phyloP scores from a whole-genome alignment of 2,797 vertebrate species.

The Molossus alvarezi region DNA sequence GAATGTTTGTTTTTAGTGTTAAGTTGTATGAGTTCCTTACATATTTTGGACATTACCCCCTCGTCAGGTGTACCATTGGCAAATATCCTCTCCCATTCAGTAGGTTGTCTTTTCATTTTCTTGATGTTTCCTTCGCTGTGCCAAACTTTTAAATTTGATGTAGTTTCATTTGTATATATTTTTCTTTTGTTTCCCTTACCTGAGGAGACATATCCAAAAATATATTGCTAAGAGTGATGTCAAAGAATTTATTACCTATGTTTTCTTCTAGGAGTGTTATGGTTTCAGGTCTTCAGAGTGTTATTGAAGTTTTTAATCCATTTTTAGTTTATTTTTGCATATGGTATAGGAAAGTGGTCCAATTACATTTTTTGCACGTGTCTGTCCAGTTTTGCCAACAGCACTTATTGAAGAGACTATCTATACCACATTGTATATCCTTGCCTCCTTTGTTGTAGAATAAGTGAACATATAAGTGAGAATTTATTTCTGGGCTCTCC shows the following conservation, averaged over 20 bases:
- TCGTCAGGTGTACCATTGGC: too few relatives aligned
- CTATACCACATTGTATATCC: neutral
- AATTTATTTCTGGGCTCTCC: neutral
- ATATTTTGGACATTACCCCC: too few relatives aligned
- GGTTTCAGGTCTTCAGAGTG: neutral
- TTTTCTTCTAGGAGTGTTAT: neutral
- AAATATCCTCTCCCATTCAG: neutral
- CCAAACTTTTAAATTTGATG: neutral
- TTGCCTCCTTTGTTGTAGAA: neutral
- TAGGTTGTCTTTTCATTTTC: neutral
- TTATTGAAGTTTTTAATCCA: neutral
- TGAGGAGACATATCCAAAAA: neutral
- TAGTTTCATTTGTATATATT: neutral
- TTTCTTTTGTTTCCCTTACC: neutral
- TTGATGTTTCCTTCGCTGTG: neutral
- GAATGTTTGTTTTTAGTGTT: too few relatives aligned
- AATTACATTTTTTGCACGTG: neutral
- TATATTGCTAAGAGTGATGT: neutral
- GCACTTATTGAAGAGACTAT: neutral
- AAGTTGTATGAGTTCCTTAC: too few relatives aligned
- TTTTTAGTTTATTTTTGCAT: neutral
- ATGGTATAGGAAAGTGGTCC: neutral
- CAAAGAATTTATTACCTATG: neutral
- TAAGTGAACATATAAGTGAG: neutral
- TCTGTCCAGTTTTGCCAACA: neutral